Evolutionary conservation across 1,140 invertebrate genomes (phyloP).

Genomic region (Tribolium madens): DNA sequence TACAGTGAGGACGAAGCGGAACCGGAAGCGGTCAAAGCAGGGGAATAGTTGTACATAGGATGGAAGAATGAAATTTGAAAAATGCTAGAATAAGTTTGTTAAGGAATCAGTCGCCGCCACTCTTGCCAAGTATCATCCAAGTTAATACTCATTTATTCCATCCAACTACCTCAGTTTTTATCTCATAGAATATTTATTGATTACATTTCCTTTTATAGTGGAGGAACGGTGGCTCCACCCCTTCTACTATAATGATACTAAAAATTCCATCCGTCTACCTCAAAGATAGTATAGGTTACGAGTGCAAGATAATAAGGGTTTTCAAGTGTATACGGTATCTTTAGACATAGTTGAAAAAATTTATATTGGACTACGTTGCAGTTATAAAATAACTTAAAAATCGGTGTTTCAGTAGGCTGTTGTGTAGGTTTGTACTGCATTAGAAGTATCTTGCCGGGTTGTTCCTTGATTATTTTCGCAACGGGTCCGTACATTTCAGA

Average conservation of each 20-base stretch:
- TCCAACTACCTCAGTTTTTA: constrained; percentile 65
- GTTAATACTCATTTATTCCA: constrained; percentile 63
- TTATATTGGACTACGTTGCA: constrained; percentile 54
- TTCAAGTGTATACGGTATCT: constrained; percentile 62
- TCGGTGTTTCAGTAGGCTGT: constrained; percentile 54
- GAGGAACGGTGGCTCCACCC: neutral
- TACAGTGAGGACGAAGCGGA: constrained; percentile 65
- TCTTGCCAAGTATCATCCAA: constrained; percentile 48
- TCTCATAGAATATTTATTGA: constrained; percentile 54
- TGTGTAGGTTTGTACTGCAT: constrained; percentile 50
- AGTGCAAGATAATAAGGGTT: constrained; percentile 59
- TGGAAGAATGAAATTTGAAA: constrained; percentile 50
- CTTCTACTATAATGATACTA: constrained; percentile 45
- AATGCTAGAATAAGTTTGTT: constrained; percentile 40
- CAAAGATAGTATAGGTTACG: constrained; percentile 56
- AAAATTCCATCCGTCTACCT: constrained; percentile 66
- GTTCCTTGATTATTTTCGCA: constrained; percentile 38
- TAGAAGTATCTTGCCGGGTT: constrained; percentile 34
- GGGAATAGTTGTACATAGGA: constrained; percentile 58
- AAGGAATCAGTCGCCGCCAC: constrained; percentile 51
- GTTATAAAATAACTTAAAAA: constrained; percentile 58
- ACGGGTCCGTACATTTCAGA: constrained; percentile 45
- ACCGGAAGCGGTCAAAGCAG: constrained; percentile 62
- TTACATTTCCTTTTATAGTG: constrained; percentile 45
- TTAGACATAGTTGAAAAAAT: constrained; percentile 52